Conservation (phyloP, 2,113 vertebrate species). For the Heteronetta atricapilla region DNA sequence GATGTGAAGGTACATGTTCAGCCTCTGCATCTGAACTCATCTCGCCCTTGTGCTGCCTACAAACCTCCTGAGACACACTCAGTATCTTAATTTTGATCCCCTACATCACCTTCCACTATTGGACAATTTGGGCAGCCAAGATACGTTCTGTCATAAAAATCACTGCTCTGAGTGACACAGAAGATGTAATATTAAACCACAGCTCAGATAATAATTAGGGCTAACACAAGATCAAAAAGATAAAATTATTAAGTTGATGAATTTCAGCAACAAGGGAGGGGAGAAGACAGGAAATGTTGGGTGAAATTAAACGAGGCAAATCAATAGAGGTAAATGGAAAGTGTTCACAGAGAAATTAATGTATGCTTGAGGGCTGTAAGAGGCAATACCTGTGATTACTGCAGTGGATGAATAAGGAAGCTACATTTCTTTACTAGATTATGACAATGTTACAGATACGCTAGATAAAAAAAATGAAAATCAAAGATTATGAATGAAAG, state of each 20-base stretch:
- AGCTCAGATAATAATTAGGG: conserved; percentile 39
- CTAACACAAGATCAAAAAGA: conserved; percentile 46
- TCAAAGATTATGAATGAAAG: background rate
- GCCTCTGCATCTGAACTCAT: background rate
- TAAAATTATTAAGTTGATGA: conserved; percentile 41
- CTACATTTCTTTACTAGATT: background rate
- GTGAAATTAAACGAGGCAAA: conserved; percentile 49
- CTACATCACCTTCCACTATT: background rate
- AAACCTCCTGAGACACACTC: background rate
- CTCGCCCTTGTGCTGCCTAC: background rate
- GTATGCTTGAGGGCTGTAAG: conserved; percentile 17
- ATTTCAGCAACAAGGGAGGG: conserved; percentile 36
- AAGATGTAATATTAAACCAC: background rate
- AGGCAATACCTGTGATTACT: conserved; percentile 28
- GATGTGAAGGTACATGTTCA: background rate
- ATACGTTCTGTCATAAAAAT: background rate
- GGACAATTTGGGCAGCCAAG: background rate
- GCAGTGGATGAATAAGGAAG: conserved; percentile 17
- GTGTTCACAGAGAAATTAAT: conserved; percentile 59
- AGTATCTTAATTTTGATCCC: background rate
- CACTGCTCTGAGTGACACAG: background rate
- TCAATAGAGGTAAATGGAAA: conserved; percentile 62
- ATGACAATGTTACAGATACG: background rate
- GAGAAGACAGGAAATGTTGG: conserved; percentile 13
- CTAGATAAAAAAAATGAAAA: background rate